Evolutionary conservation across 1,140 invertebrate genomes (phyloP).

Genomic region (Thaumatotibia leucotreta): DNA sequence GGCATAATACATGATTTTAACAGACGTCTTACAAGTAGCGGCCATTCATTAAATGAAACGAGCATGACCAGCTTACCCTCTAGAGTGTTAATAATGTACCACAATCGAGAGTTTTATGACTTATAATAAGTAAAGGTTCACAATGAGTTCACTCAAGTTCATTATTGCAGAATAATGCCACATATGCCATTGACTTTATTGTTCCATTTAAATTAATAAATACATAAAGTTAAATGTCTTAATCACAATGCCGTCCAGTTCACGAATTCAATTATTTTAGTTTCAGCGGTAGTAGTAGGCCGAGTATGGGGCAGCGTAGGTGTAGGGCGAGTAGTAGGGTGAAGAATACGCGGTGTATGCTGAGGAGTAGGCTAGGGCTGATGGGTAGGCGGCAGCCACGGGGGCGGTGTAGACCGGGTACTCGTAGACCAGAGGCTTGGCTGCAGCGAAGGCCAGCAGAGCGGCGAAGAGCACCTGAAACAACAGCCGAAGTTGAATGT

Average conservation of each 20-base stretch:
- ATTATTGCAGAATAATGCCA: not conserved
- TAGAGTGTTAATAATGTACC: not conserved
- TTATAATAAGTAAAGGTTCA: not conserved
- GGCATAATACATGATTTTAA: not conserved
- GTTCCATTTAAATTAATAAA: not conserved
- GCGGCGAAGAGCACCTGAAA: constrained; percentile 73
- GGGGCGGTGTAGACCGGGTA: constrained; percentile 35
- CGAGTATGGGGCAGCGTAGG: constrained; percentile 44
- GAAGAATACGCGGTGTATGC: constrained; percentile 52
- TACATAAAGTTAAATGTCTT: not conserved
- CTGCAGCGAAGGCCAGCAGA: constrained; percentile 68
- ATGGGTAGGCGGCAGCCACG: constrained; percentile 45
- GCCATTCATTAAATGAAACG: not conserved
- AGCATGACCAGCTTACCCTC: not conserved
- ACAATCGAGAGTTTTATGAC: not conserved
- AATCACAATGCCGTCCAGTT: not conserved
- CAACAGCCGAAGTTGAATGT: not conserved
- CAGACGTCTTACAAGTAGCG: not conserved
- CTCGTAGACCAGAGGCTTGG: constrained; percentile 69
- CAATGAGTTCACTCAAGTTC: not conserved
- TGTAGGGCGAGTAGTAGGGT: constrained; percentile 43
- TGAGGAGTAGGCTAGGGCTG: constrained; percentile 47
- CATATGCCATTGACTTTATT: not conserved
- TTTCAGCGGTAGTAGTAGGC: constrained; percentile 45
- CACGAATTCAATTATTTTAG: not conserved